phyloP scores from a whole-genome alignment of 1,140 invertebrate species.

The Campoletis sonorensis region DNA sequence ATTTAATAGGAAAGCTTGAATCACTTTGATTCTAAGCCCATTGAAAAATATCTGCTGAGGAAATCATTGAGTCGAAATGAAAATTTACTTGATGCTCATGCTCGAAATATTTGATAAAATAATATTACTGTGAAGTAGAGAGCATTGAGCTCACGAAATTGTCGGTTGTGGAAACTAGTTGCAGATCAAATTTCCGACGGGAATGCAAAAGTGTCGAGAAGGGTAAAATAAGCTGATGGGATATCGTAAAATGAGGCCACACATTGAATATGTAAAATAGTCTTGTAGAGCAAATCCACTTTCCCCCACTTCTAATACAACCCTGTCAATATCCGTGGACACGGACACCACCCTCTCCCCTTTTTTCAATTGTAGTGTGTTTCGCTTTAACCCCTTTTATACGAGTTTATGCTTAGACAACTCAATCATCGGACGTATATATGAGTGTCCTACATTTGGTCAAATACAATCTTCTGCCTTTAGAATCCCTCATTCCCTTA shows the following conservation, averaged over 20 bases:
- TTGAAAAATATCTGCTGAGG: not conserved
- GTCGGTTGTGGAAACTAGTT: not conserved
- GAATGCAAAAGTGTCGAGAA: not conserved
- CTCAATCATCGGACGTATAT: not conserved
- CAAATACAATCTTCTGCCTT: not conserved
- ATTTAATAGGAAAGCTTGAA: no score
- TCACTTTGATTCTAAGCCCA: no score
- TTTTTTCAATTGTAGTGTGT: not conserved
- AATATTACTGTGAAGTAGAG: not conserved
- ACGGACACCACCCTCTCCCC: not conserved
- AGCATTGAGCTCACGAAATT: not conserved
- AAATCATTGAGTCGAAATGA: no score
- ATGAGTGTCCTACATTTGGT: not conserved
- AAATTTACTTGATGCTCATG: no score
- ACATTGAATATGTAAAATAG: slow-evolving; percentile 45
- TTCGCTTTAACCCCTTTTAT: not conserved
- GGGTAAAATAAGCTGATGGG: slow-evolving; percentile 1
- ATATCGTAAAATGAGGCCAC: slow-evolving; percentile 27
- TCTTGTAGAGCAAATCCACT: slow-evolving; percentile 10
- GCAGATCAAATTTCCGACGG: not conserved
- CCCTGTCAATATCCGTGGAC: not conserved
- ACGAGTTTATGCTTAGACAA: not conserved
- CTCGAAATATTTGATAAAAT: no score
- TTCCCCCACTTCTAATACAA: not conserved
- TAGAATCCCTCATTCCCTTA: not conserved